Percentiles rank a stretch among this genome's conserved stretches.
Conservation (phyloP, 2,797 vertebrate species). For the Pachyuromys duprasi region DNA sequence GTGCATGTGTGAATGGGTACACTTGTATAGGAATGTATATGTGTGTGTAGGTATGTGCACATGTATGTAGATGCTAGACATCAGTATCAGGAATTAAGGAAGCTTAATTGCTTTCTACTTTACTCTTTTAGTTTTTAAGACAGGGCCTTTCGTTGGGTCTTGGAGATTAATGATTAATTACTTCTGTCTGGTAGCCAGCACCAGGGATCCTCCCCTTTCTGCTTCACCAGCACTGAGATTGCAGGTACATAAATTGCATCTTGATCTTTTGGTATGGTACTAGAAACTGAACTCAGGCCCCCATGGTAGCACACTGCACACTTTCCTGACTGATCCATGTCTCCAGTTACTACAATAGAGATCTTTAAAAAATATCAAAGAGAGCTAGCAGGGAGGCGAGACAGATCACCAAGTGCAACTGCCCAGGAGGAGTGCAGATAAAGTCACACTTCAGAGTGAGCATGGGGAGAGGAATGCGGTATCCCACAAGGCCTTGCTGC, state of each 20-base stretch:
- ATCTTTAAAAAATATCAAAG: not conserved
- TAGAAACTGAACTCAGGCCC: not conserved
- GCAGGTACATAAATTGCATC: not conserved
- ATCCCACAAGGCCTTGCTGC: not conserved
- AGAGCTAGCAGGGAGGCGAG: not conserved
- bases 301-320: not conserved
- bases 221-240: not conserved
- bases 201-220: not conserved
- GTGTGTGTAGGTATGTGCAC: not conserved
- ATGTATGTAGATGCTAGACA: not conserved
- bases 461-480: not conserved
- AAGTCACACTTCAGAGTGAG: not conserved
- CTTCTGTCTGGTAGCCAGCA: not conserved
- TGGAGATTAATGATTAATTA: not conserved
- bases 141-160: not conserved
- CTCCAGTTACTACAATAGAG: not conserved
- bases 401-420: not conserved
- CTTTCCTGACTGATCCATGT: not conserved
- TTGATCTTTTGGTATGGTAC: not conserved
- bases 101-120: not conserved
- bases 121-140: not conserved
- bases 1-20: not conserved
- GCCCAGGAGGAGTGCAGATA: not conserved
- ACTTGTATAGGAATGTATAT: not conserved
- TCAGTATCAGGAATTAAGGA: not conserved